Percentiles rank a stretch among this genome's conserved stretches.
phyloP scores from a whole-genome alignment of 35 echinoderm and acorn worm species.

The Strongylocentrotus purpuratus region DNA sequence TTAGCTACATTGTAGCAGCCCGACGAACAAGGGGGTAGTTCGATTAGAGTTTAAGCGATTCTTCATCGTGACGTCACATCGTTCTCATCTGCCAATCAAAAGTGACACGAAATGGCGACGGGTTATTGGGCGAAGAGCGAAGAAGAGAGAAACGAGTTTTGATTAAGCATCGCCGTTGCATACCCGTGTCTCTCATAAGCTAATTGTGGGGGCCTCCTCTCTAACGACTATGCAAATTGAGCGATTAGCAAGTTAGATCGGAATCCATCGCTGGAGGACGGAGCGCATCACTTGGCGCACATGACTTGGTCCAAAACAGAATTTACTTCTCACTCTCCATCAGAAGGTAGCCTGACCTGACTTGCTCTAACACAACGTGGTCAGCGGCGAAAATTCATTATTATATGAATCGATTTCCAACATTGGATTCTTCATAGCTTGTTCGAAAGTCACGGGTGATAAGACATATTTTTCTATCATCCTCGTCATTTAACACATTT shows the following conservation, averaged over 20 bases:
- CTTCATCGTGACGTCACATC: constrained; percentile 13
- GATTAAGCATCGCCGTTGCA: constrained; percentile 17
- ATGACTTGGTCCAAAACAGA: constrained; percentile 3
- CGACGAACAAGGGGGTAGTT: constrained; percentile 13
- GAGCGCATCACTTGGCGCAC: background rate
- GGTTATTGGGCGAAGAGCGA: constrained; percentile 6
- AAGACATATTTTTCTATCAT: background rate
- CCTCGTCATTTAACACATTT: background rate
- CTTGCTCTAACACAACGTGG: background rate
- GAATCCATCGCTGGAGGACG: background rate
- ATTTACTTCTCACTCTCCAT: background rate
- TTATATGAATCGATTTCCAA: constrained; percentile 4
- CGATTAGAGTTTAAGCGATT: constrained; percentile 15
- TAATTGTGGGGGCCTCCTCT: constrained; percentile 9
- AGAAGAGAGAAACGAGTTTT: constrained; percentile 26
- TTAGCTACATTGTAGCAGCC: background rate
- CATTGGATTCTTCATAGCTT: background rate
- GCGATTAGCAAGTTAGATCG: background rate
- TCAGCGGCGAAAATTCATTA: background rate
- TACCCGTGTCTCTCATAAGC: constrained; percentile 24
- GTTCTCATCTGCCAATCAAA: constrained; percentile 33
- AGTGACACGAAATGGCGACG: constrained; percentile 25
- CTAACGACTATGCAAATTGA: constrained; percentile 17
- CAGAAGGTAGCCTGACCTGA: background rate
- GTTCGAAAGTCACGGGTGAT: background rate